Conservation (phyloP, 2,888 invertebrate species). For the Dioctria rufipes region DNA sequence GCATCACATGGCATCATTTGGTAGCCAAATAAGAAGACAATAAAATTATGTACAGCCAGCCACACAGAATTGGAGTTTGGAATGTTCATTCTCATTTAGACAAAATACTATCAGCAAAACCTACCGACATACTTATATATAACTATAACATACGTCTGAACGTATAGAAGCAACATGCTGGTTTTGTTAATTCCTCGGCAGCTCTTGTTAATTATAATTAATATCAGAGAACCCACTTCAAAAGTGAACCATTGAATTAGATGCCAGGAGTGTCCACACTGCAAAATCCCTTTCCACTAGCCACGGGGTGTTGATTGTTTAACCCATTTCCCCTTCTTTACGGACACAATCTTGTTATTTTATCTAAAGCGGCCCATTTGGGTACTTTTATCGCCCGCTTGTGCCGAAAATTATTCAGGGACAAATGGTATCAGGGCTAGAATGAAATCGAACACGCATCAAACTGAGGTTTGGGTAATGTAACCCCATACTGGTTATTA, state of each 20-base stretch:
- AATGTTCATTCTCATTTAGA: too few relatives aligned
- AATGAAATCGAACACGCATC: constrained; percentile 34
- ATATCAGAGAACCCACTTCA: background rate
- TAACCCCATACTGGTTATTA: constrained; percentile 9
- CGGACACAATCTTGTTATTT: constrained; percentile 43
- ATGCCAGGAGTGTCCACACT: background rate
- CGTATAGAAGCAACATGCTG: too few relatives aligned
- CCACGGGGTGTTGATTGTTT: constrained; percentile 7
- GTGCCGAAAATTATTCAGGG: background rate
- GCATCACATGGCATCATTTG: too few relatives aligned
- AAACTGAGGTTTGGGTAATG: constrained; percentile 30
- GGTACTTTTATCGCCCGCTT: constrained; percentile 17
- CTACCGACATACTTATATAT: too few relatives aligned
- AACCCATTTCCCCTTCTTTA: background rate
- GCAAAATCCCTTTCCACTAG: background rate
- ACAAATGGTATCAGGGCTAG: constrained; percentile 2
- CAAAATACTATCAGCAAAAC: too few relatives aligned
- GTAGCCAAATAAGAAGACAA: too few relatives aligned
- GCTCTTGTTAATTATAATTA: background rate
- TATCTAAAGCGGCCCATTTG: constrained; percentile 30
- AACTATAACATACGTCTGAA: too few relatives aligned
- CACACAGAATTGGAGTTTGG: too few relatives aligned
- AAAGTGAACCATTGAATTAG: background rate
- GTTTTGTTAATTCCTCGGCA: background rate
- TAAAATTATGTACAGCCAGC: too few relatives aligned